phyloP scores from a whole-genome alignment of 2,888 invertebrate species.

The Panopea generosa region DNA sequence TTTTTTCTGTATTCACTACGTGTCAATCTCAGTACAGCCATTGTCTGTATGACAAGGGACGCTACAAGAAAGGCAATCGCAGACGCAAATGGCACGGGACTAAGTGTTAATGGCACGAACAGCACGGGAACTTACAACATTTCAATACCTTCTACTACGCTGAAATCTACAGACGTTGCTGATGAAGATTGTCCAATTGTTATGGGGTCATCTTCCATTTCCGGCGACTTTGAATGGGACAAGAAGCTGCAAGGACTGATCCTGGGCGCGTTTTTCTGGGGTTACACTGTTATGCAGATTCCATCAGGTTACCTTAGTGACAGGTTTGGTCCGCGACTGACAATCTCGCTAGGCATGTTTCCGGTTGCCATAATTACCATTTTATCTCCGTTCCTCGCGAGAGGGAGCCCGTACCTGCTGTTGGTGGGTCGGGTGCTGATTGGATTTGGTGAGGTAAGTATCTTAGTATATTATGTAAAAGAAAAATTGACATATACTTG shows the following conservation, averaged over 20 bases:
- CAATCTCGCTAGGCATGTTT: slow-evolving; percentile 70
- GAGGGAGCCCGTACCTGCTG: slow-evolving; percentile 70
- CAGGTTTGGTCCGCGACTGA: slow-evolving; percentile 69
- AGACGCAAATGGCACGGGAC: not conserved
- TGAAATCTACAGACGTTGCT: no score
- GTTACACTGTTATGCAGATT: slow-evolving; percentile 76
- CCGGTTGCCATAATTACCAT: slow-evolving; percentile 71
- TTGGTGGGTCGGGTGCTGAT: slow-evolving; percentile 68
- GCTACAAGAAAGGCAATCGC: no score
- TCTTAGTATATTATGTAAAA: not conserved
- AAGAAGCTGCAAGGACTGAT: slow-evolving; percentile 72
- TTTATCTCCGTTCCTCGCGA: slow-evolving; percentile 68
- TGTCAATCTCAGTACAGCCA: slow-evolving; percentile 87
- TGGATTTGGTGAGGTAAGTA: slow-evolving; percentile 72
- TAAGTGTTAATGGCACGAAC: not conserved
- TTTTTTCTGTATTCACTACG: slow-evolving; percentile 89
- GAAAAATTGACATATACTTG: no score
- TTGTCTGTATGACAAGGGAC: slow-evolving; percentile 86
- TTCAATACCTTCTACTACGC: not conserved
- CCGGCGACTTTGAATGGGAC: slow-evolving; percentile 71
- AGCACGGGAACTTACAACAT: not conserved
- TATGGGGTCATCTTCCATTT: no score
- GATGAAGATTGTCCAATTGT: not conserved
- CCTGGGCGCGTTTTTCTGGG: slow-evolving; percentile 79
- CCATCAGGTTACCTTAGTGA: slow-evolving; percentile 75